Evolutionary conservation across 2,888 invertebrate species (phyloP).

Genomic region (Campoplex capitator): DNA sequence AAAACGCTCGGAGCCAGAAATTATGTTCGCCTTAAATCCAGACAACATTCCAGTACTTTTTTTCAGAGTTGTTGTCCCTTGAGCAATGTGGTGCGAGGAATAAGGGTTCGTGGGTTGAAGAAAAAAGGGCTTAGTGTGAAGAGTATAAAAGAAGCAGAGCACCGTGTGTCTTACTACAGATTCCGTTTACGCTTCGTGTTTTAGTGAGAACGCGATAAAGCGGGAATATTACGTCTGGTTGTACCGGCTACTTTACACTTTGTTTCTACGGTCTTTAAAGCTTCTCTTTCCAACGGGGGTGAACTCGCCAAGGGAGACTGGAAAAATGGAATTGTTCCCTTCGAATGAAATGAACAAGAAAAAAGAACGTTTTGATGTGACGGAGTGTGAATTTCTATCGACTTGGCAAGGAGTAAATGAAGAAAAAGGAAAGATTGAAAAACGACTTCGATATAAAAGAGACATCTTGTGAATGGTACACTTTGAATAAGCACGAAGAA

Average conservation of each 20-base stretch:
- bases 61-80: slow-evolving; percentile 2
- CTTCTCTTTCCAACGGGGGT: slow-evolving; percentile 3
- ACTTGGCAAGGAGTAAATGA: neutral
- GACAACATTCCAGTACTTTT: slow-evolving; percentile 29
- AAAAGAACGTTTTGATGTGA: neutral
- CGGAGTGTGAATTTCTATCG: neutral
- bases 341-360: neutral
- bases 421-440: neutral
- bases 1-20: slow-evolving; percentile 40
- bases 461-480: neutral
- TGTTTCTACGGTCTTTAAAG: slow-evolving; percentile 20
- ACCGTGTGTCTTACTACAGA: slow-evolving; percentile 38
- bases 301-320: neutral
- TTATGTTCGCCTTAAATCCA: slow-evolving; percentile 36
- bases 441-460: neutral
- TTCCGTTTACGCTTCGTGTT: slow-evolving; percentile 34
- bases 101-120: neutral
- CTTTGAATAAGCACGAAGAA: neutral
- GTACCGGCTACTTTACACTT: slow-evolving; percentile 27
- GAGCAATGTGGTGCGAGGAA: neutral
- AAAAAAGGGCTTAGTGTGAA: neutral
- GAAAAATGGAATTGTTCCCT: neutral
- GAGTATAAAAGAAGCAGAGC: slow-evolving; percentile 21
- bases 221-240: neutral
- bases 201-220: slow-evolving; percentile 11